Evolutionary conservation across 2,797 vertebrate species (phyloP), one percentile per base, ranked within the genome.

Genomic region (Oryzias dopingdopingensis): DNA sequence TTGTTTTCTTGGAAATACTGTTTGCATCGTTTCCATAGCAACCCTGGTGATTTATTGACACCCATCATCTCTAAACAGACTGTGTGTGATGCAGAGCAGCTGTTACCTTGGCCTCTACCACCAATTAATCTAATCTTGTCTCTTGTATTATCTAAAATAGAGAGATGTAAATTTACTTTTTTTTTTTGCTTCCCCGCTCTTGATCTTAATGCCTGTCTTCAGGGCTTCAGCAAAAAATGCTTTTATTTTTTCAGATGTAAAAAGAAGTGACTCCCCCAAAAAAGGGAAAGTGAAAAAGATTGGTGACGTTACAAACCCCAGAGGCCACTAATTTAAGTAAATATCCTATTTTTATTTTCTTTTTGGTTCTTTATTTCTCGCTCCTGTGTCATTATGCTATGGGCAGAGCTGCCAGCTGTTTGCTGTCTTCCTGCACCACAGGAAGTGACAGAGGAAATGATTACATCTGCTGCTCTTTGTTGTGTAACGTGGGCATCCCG

Each of bases 1-100:
- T 77, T 65, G 55, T 74, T 85, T 82, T 64, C 62, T 67, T 65
- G 4, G 43, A 85, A 78, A 84, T 77, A 45, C 62, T 54, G 84
- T 90, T 90, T 89, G 83, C 40, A 41, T 74, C 76, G 89, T 92
- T 89, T 82, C 90, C 86, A 88, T 89, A 84, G 87, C 49, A 79
- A 90, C 81, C 46, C 5, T 62, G 72, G 67, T 77, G 80, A 65
- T 88, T 86, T 89, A 82, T 89, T 65, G 65, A 87, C 86, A 88
- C 88, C 76, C 79, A 72, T 82, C 59, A 76, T 87, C 79, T 83
- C 74, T 65, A 77, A 84, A 79, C 77, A 76, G 79, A 70, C 83
- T 82, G 80, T 77, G 84, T 64, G 81, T 84, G 79, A 86, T 81
- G 74, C 82, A 86, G 82, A 88, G 85, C 88, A 90, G 88, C 87